These are phyloP conservation scores for Enteromius radiatus DNA, from an alignment of 2,797 vertebrate genomes.

Conservation along the genomic window DNA sequence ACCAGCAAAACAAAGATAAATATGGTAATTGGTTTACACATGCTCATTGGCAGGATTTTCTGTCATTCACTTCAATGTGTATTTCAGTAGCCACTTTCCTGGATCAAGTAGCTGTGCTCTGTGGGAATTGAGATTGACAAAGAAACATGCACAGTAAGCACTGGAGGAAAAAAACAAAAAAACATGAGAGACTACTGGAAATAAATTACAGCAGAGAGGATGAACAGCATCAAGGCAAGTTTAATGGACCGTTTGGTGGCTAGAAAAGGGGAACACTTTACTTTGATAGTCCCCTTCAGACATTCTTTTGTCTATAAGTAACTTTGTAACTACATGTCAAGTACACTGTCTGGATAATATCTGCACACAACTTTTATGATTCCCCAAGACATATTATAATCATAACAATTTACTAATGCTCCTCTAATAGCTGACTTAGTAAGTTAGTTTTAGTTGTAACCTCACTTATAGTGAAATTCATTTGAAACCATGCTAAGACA, in stretches of 20 bases:
- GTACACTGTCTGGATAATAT: neutral
- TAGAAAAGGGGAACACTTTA: neutral
- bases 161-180: neutral
- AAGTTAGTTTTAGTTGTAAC: neutral
- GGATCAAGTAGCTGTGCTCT: neutral
- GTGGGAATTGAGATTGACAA: slow-evolving; percentile 19
- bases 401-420: neutral
- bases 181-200: neutral
- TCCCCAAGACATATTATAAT: neutral
- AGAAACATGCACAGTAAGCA: neutral
- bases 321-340: neutral
- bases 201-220: neutral
- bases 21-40: slow-evolving; percentile 4
- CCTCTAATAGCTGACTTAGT: neutral
- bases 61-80: neutral
- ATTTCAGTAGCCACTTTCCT: neutral
- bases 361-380: neutral
- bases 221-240: neutral
- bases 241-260: neutral
- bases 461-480: neutral
- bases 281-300: neutral
- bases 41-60: neutral
- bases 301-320: neutral
- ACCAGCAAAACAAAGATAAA: slow-evolving; percentile 11
- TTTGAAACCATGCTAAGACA: no score